Evolutionary conservation across 1,140 invertebrate species (phyloP).

Genomic region (Homalodisca vitripennis): DNA sequence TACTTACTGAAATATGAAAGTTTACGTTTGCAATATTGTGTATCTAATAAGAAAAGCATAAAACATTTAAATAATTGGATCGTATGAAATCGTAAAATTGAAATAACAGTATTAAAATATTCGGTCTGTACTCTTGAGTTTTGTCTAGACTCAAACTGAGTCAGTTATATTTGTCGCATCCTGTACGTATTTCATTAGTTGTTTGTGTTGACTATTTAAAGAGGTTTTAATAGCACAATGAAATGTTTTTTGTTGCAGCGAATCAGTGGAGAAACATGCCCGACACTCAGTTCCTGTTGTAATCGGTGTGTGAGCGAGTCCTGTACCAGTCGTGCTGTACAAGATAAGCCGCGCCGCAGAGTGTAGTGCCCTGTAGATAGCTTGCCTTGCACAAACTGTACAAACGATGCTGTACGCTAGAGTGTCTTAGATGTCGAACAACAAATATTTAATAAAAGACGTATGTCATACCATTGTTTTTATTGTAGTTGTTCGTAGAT

Average conservation of each 20-base stretch:
- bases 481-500: too few relatives aligned
- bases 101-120: neutral
- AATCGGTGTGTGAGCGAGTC: neutral
- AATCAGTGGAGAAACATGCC: conserved; percentile 19
- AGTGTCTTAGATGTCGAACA: too few relatives aligned
- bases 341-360: neutral
- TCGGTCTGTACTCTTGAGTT: neutral
- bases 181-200: neutral
- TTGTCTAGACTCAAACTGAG: neutral
- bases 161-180: neutral
- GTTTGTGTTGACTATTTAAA: neutral
- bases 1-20: neutral
- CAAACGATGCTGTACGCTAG: too few relatives aligned
- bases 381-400: conserved; percentile 1
- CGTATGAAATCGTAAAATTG: neutral
- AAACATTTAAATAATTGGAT: too few relatives aligned
- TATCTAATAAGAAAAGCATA: neutral
- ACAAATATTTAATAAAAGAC: too few relatives aligned
- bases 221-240: neutral
- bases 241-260: conserved; percentile 5
- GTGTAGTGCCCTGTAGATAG: conserved; percentile 15
- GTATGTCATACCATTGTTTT: too few relatives aligned
- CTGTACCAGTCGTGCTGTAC: neutral
- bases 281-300: conserved; percentile 13
- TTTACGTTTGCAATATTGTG: neutral